These are phyloP conservation scores for Rhabdophis nuchalis DNA, from an alignment of 2,797 vertebrate species.

Conservation along the genomic window DNA sequence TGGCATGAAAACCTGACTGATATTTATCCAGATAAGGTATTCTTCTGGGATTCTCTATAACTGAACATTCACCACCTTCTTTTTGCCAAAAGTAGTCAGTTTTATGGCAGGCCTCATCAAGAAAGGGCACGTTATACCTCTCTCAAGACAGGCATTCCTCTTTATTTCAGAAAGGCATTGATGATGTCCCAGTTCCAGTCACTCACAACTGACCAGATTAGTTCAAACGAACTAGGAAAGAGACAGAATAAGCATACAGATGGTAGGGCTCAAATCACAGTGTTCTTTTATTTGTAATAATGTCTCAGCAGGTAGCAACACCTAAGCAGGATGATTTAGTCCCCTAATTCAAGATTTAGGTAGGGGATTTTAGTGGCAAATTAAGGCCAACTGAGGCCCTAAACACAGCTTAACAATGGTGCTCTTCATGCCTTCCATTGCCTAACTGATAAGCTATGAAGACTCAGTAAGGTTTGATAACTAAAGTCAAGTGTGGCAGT, in stretches of 20 bases:
- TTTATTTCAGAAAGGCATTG: neutral
- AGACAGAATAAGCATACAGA: neutral
- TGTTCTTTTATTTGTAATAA: neutral
- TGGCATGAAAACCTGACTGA: neutral
- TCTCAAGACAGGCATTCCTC: neutral
- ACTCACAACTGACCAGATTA: neutral
- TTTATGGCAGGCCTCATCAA: neutral
- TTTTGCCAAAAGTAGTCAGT: neutral
- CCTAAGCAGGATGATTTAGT: neutral
- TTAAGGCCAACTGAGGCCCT: neutral
- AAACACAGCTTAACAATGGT: neutral
- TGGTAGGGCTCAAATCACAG: neutral
- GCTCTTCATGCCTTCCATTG: neutral
- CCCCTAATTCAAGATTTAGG: neutral
- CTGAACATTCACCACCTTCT: neutral
- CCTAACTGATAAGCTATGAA: neutral
- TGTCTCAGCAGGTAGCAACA: neutral
- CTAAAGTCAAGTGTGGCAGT: neutral
- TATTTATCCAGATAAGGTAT: neutral
- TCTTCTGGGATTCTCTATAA: neutral
- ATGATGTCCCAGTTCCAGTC: neutral
- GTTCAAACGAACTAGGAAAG: neutral
- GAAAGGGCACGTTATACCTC: neutral
- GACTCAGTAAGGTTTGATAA: neutral
- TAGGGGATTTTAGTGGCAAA: neutral